These are phyloP conservation scores for Proales similis DNA, from an alignment of 1,140 invertebrate genomes.

Conservation along the genomic window DNA sequence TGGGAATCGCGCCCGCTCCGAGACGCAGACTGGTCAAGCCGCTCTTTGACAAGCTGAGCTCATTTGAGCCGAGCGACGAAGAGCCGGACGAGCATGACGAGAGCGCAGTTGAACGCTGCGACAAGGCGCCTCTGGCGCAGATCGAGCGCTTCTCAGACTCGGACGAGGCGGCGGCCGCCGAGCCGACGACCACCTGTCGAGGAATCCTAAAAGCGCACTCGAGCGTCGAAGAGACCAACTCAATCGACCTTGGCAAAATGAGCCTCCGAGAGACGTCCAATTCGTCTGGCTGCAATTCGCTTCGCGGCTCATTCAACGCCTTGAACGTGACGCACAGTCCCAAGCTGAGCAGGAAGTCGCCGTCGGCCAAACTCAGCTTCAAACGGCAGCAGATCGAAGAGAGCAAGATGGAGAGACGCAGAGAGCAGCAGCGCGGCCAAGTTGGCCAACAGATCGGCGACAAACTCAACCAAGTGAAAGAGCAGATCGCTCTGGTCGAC, in stretches of 20 bases:
- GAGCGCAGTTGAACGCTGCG: background rate
- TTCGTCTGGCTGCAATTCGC: background rate
- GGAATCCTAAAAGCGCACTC: background rate
- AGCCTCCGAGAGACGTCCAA: background rate
- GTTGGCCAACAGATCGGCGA: constrained; percentile 4
- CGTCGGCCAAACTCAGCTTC: background rate
- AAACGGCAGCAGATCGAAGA: constrained; percentile 11
- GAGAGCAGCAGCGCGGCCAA: background rate
- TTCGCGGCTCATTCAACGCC: constrained; percentile 19
- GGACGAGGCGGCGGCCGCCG: background rate
- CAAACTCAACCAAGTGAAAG: background rate
- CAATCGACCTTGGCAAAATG: too few species aligned
- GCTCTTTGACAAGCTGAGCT: too few species aligned
- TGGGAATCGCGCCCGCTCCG: background rate
- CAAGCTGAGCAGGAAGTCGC: background rate
- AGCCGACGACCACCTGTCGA: background rate
- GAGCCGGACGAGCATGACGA: constrained; percentile 3
- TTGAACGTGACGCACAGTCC: constrained; percentile 15
- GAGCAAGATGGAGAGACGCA: constrained; percentile 6
- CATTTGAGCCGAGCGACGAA: background rate
- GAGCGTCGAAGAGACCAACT: too few species aligned
- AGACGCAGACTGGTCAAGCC: too few species aligned
- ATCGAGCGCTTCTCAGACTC: background rate
- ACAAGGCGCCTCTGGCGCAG: background rate
- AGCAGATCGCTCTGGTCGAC: constrained; percentile 5